Evolutionary conservation across 2,888 invertebrate genomes (phyloP).

Genomic region (Maniola hyperantus): DNA sequence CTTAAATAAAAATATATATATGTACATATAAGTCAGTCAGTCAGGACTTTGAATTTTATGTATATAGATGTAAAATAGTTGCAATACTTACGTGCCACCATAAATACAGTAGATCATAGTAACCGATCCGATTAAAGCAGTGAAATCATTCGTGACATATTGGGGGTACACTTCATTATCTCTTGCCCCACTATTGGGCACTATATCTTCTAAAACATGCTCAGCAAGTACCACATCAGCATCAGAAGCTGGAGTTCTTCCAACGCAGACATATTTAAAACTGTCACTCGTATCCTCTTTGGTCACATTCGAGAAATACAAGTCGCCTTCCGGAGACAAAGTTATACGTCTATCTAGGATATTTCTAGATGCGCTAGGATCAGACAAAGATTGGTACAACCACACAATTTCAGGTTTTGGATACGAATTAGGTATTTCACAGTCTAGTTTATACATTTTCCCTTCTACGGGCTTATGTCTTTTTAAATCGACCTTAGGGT

Average conservation of each 20-base stretch:
- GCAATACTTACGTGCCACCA: slow-evolving; percentile 65
- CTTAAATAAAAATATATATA: no score
- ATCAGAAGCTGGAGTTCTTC: slow-evolving; percentile 54
- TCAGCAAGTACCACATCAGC: slow-evolving; percentile 57
- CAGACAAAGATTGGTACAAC: slow-evolving; percentile 52
- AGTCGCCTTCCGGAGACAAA: slow-evolving; percentile 57
- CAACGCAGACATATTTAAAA: slow-evolving; percentile 63
- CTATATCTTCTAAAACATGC: slow-evolving; percentile 54
- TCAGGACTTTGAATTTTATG: no score
- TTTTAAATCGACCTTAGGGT: slow-evolving; percentile 46
- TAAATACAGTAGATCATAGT: slow-evolving; percentile 69
- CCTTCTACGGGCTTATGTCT: slow-evolving; percentile 60
- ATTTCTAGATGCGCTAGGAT: slow-evolving; percentile 46
- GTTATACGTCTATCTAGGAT: slow-evolving; percentile 55
- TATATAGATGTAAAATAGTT: background rate
- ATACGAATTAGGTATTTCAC: slow-evolving; percentile 57
- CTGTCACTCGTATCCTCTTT: slow-evolving; percentile 51
- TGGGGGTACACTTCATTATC: slow-evolving; percentile 57
- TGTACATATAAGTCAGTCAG: no score
- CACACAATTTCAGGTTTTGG: slow-evolving; percentile 64
- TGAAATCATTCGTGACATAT: slow-evolving; percentile 58
- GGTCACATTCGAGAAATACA: slow-evolving; percentile 64
- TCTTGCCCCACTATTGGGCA: background rate
- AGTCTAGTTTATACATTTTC: slow-evolving; percentile 60
- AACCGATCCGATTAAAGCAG: slow-evolving; percentile 53